A percentile compares a stretch with the other conserved stretches of the same genome.
These are phyloP conservation scores for Campodea augens DNA, from an alignment of 1,140 invertebrate species.

Conservation along the genomic window DNA sequence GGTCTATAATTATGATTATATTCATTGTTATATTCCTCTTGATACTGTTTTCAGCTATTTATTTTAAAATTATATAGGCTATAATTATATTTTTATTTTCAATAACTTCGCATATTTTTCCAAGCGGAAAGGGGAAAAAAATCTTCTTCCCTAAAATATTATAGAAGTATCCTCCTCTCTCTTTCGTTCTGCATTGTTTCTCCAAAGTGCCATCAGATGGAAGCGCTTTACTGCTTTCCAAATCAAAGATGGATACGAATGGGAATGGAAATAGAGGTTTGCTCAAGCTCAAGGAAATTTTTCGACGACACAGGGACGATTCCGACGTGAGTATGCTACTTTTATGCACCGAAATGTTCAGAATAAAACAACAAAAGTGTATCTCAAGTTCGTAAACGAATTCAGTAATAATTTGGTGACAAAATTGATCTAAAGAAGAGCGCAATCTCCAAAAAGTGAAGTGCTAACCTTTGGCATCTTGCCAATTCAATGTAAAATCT, in stretches of 20 bases:
- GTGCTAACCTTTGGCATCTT: not conserved
- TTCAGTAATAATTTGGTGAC: not conserved
- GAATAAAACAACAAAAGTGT: not conserved
- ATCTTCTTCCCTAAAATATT: no score
- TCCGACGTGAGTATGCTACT: conserved; percentile 29
- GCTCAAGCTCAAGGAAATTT: conserved; percentile 25
- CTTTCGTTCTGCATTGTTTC: no score
- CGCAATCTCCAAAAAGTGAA: not conserved
- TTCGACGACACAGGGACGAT: conserved; percentile 30
- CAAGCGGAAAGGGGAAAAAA: no score
- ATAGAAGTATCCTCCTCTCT: no score
- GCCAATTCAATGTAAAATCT: not conserved
- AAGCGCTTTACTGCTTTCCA: no score
- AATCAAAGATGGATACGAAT: conserved; percentile 26
- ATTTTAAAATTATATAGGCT: no score
- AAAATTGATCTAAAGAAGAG: not conserved
- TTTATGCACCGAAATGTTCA: conserved; percentile 10
- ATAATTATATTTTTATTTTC: no score
- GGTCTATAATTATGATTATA: no score
- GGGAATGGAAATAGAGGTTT: conserved; percentile 27
- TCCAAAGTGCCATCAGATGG: no score
- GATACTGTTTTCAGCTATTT: no score
- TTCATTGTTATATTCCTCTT: no score
- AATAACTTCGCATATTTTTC: no score
- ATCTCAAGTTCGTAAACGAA: not conserved